Conservation (phyloP, 2,888 invertebrate species). For the Nemoura dubitans region DNA sequence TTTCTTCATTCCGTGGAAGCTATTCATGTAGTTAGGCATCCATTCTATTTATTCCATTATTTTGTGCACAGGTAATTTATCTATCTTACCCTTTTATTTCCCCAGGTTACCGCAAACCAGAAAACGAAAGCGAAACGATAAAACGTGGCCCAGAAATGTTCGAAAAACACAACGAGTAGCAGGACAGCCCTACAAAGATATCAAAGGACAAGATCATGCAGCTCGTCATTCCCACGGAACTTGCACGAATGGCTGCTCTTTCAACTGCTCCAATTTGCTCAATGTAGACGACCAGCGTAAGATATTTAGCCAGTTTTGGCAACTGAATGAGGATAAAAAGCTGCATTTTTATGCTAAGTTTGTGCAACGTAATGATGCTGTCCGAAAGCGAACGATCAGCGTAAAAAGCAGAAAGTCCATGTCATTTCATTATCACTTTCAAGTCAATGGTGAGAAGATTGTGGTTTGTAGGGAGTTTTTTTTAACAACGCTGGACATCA, state of each 20-base stretch:
- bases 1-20: too few species aligned
- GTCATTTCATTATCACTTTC: background rate
- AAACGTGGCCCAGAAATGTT: background rate
- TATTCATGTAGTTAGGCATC: too few species aligned
- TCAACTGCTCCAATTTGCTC: background rate
- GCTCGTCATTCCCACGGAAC: background rate
- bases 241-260: background rate
- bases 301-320: background rate
- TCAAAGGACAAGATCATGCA: background rate
- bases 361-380: constrained; percentile 9
- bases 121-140: background rate
- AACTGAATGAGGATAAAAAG: background rate
- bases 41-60: too few species aligned
- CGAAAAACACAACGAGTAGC: background rate
- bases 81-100: too few species aligned
- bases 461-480: constrained; percentile 13
- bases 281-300: background rate
- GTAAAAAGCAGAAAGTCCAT: background rate
- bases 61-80: too few species aligned
- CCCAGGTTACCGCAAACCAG: background rate
- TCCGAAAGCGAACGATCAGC: background rate
- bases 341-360: constrained; percentile 5
- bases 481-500: background rate
- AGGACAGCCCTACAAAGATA: background rate
- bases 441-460: background rate